Evolutionary conservation across 1,140 invertebrate genomes (phyloP), one percentile per base, ranked within the genome.

Genomic region (Habropoda laboriosa): DNA sequence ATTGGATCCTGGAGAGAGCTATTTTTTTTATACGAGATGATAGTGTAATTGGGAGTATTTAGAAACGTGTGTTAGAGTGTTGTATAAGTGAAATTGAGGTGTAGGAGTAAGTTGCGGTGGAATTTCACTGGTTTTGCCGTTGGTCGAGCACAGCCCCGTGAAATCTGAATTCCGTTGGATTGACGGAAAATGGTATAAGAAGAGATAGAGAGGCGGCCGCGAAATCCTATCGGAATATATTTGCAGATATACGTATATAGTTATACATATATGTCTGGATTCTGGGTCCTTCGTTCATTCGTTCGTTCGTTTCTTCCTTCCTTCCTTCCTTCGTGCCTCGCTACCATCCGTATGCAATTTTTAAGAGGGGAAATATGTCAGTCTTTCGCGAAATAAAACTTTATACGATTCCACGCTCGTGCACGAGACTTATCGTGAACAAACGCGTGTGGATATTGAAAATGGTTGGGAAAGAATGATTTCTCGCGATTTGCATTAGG

Each of bases 311-410:
- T 35, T n/a, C 30, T 18, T 35, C n/a, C 10, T 0, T 53, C 42
- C 8, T 53, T 16, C 24, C 12, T 70, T 60, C 21, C 38, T 42
- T 66, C 68, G 60, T 51, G 13, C 2, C 47, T 40, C n/a, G 60
- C 40, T 32, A 24, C 60, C 53, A 53, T 63, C 30, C 45, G 60
- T 60, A 79, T 83, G 80, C 68, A 83, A 83, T 70, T 79, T 82
- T 82, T 79, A 82, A 64, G 21, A 45, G 67, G 47, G 47, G 60
- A 58, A 71, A 79, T 83, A 49, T 57, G 80, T 66, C 72, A 61
- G 49, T 77, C 64, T 63, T 58, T 40, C 24, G 47, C 51, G 58
- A 67, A 42, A 66, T 75, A 32, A 55, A 75, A 64, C 51, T 82
- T 67, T 64, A 30, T 24, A 51, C 74, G 51, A 30, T 27, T 55